Evolutionary conservation across 1,140 invertebrate genomes (phyloP).

Genomic region (roundworm (Caenorhabditis elegans)): WBcel235 BX284604.4:9615501-9616000

Average conservation of each 20-base stretch:
- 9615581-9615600: constrained; percentile 27
- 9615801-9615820: neutral
- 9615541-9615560: constrained; percentile 17
- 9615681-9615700: neutral
- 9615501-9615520: neutral
- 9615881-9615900: neutral
- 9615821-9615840: neutral
- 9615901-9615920: constrained; percentile 15
- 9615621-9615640: neutral
- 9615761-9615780: neutral
- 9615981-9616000: neutral
- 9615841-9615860: neutral
- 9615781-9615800: neutral
- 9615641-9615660: too few species aligned
- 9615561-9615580: constrained; percentile 25
- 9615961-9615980: constrained; percentile 11
- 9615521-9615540: neutral
- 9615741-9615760: constrained; percentile 1
- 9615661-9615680: constrained; percentile 29
- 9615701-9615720: neutral
- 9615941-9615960: neutral
- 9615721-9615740: neutral
- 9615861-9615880: neutral
- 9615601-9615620: constrained; percentile 16
- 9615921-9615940: neutral